Conservation (phyloP, 2,797 vertebrate genomes). For the Merluccius polli region DNA sequence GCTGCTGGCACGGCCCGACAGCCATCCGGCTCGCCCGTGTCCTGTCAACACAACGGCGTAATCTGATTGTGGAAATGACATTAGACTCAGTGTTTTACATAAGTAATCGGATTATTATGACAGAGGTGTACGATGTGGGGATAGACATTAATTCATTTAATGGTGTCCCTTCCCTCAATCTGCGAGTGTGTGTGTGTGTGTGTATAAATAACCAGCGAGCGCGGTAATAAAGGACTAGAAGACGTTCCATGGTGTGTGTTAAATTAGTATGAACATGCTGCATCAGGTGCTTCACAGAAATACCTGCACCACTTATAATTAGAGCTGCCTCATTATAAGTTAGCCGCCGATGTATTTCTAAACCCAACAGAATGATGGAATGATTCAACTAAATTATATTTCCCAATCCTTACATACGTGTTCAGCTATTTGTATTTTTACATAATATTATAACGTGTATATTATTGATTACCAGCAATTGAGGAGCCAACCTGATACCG, state of each 20-base stretch:
- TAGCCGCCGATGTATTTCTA: background rate
- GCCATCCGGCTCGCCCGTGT: conserved; percentile 49
- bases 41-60: conserved; percentile 62
- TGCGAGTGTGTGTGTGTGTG: conserved; percentile 17
- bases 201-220: conserved; percentile 58
- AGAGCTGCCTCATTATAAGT: background rate
- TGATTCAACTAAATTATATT: background rate
- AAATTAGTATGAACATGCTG: conserved; percentile 51
- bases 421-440: background rate
- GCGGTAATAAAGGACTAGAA: conserved; percentile 62
- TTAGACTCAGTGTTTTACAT: conserved; percentile 72
- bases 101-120: conserved; percentile 74
- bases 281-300: conserved; percentile 13
- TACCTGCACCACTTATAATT: conserved; percentile 13
- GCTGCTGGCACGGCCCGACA: conserved; percentile 46
- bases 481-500: background rate
- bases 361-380: background rate
- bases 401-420: background rate
- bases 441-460: background rate
- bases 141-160: conserved; percentile 73
- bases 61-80: conserved; percentile 72
- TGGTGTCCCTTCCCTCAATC: conserved; percentile 46
- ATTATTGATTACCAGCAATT: background rate
- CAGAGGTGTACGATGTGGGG: conserved; percentile 63
- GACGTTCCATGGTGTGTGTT: conserved; percentile 33